Evolutionary conservation across 2,113 vertebrate genomes (phyloP), one percentile per base, ranked within the genome.

Genomic region (Neogale vison): DNA sequence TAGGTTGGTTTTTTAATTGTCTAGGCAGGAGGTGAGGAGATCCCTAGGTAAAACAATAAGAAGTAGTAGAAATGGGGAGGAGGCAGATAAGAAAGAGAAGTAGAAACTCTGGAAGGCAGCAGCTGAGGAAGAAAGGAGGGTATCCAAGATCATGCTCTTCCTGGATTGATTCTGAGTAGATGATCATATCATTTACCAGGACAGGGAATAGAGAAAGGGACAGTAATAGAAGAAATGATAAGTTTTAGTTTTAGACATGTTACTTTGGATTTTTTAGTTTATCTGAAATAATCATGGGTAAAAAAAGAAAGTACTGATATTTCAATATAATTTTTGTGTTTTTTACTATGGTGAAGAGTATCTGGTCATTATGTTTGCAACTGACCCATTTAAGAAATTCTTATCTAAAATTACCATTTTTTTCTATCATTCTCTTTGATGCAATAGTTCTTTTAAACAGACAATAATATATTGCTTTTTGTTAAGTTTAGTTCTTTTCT

Each of bases 181-280:
- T 63, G 65, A 69, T 23, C 21, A 6, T 85, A 3, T 45, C 45
- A 61, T 82, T 88, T 81, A 71, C 39, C 57, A 80, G 24, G 5
- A 50, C 6, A 59, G 8, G 42, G 6, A 23, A 31, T 55, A 80
- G 71, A 84, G 45, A 90, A 81, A 84, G 45, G 47, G 81, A 13
- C 36, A n/a, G 6, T 4, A 82, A 59, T 89, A 7, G 18, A 14
- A 10, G 10, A 88, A 92, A 39, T 82, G 45, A 11, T 92, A 52
- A 84, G 10, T 91, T 72, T 72, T 96, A 92, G 7, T 92, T 96
- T 93, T 94, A 93, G 80, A 61, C n/a, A 67, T 88, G n/a, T 93
- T 52, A 45, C 34, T 17, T 31, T 90, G 24, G n/a, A 89, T 88
- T 94, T 93, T 93, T 90, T 88, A 83, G 42, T 59, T 94, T 88